Evolutionary conservation across 2,888 invertebrate genomes (phyloP).

Genomic region (Sceliomorpha sp.): DNA sequence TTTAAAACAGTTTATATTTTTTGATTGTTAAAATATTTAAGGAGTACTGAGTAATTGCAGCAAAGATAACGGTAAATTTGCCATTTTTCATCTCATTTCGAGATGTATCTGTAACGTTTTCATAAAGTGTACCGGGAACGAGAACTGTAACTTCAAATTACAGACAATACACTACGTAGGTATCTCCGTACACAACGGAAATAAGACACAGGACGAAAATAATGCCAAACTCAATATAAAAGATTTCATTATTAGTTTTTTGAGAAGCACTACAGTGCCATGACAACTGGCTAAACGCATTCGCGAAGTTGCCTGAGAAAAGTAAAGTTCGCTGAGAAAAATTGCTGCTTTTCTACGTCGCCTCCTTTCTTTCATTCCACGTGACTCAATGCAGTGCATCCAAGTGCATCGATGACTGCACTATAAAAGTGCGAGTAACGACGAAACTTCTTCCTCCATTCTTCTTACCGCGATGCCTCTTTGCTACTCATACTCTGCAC

Average conservation of each 20-base stretch:
- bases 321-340: constrained; percentile 32
- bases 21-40: no score
- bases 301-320: constrained; percentile 10
- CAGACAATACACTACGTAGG: no score
- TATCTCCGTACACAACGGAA: not conserved
- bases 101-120: no score
- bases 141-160: no score
- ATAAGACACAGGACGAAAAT: constrained; percentile 15
- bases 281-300: constrained; percentile 5
- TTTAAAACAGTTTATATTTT: no score
- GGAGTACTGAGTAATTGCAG: no score
- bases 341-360: constrained; percentile 26
- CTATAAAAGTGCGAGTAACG: constrained; percentile 58
- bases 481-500: constrained; percentile 29
- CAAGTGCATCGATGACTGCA: constrained; percentile 60
- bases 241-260: constrained; percentile 42
- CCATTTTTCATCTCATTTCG: no score
- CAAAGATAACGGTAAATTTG: no score
- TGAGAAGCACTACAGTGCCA: not conserved
- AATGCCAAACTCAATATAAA: constrained; percentile 23
- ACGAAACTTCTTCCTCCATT: constrained; percentile 39
- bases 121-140: no score
- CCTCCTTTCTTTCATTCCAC: constrained; percentile 26
- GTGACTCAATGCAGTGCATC: constrained; percentile 51
- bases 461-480: constrained; percentile 26